phyloP scores from a whole-genome alignment of 2,888 invertebrate genomes.

The Synergus itoensis region DNA sequence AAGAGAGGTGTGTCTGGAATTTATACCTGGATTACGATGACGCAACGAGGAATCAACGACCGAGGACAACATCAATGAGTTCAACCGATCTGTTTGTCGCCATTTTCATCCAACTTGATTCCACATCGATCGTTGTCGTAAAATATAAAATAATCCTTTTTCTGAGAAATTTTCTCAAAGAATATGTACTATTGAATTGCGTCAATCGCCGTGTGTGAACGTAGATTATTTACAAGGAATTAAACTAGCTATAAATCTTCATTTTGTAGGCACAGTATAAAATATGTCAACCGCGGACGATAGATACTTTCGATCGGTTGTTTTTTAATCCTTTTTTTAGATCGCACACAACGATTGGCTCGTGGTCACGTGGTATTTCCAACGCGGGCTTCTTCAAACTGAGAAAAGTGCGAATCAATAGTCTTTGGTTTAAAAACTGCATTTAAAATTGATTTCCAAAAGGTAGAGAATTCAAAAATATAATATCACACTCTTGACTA shows the following conservation, averaged over 20 bases:
- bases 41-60: conserved; percentile 62
- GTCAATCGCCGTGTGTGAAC: not conserved
- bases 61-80: conserved; percentile 65
- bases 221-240: not conserved
- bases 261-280: conserved; percentile 11
- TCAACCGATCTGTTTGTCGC: conserved; percentile 66
- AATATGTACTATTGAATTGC: not conserved
- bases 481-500: not conserved
- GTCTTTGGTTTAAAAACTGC: not conserved
- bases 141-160: not conserved
- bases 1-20: conserved; percentile 26
- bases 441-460: not conserved
- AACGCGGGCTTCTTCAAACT: not conserved
- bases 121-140: conserved; percentile 54
- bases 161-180: not conserved
- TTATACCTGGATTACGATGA: conserved; percentile 60
- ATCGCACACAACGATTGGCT: not conserved
- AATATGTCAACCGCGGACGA: conserved; percentile 4
- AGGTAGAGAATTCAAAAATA: not conserved
- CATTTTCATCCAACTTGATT: conserved; percentile 71
- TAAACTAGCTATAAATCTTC: not conserved
- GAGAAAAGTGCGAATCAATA: not conserved
- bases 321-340: not conserved
- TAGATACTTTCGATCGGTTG: not conserved
- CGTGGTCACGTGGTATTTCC: not conserved